A percentile compares a stretch with the other conserved stretches of the same genome.
phyloP scores from a whole-genome alignment of 2,888 invertebrate genomes.

The Caenorhabditis afra region DNA sequence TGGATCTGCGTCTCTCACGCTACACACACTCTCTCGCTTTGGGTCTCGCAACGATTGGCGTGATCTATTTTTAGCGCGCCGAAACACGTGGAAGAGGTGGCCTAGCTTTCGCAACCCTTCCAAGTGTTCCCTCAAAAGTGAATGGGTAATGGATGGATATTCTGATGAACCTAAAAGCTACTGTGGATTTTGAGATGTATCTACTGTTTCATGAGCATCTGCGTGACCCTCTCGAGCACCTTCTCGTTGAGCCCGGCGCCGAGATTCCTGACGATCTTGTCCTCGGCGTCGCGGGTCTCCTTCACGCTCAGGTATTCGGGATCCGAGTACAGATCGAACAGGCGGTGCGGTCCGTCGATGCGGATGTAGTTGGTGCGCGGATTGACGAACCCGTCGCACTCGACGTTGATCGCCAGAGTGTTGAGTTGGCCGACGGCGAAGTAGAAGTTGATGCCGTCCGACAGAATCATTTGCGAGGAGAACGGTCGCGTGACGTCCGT shows the following conservation, averaged over 20 bases:
- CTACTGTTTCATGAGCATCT: conserved; percentile 71
- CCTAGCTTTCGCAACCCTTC: no score
- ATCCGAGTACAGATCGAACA: conserved; percentile 51
- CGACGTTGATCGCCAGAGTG: conserved; percentile 83
- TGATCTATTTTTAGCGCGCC: no score
- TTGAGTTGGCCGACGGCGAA: conserved; percentile 94
- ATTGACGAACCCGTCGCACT: conserved; percentile 71
- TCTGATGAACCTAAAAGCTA: no score
- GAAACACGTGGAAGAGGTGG: no score
- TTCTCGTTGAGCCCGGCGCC: conserved; percentile 67
- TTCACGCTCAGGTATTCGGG: conserved; percentile 32
- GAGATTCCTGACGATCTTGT: conserved; percentile 12
- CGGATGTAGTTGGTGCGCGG: conserved; percentile 61
- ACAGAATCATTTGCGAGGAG: conserved; percentile 90
- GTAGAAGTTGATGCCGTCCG: conserved; percentile 91
- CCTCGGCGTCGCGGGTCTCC: conserved; percentile 11
- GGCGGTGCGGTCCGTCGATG: conserved; percentile 62
- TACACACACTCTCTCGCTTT: no score
- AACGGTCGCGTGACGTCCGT: conserved; percentile 94
- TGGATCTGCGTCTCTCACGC: no score
- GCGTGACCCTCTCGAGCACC: conserved; percentile 67
- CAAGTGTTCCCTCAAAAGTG: no score
- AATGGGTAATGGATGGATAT: no score
- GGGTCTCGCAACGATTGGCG: no score
- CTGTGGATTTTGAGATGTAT: no score